These are phyloP conservation scores for Archaeoteleia sp. DNA, from an alignment of 2,888 invertebrate species.

Conservation along the genomic window DNA sequence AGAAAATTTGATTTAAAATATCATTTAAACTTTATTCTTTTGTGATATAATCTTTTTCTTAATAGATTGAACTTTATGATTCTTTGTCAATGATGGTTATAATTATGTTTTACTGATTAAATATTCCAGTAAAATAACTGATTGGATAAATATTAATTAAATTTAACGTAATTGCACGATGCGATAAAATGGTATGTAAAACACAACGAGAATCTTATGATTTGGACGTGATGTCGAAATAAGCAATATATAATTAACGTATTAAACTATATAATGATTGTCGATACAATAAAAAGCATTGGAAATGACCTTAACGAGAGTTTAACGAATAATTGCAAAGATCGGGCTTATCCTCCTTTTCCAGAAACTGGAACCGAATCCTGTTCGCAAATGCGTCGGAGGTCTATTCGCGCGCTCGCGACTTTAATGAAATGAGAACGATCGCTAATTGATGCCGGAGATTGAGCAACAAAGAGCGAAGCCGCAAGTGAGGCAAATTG, in stretches of 20 bases:
- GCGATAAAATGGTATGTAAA: slow-evolving; percentile 4
- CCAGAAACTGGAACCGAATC: slow-evolving; percentile 8
- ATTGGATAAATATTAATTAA: slow-evolving; percentile 22
- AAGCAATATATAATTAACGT: slow-evolving; percentile 3
- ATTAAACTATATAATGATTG: neutral
- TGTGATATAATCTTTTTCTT: too few species aligned
- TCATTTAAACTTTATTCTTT: too few species aligned
- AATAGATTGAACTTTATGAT: too few species aligned
- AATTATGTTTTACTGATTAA: too few species aligned
- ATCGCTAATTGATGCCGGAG: slow-evolving; percentile 57
- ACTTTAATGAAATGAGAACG: slow-evolving; percentile 57
- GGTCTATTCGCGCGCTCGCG: slow-evolving; percentile 14
- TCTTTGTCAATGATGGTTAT: too few species aligned
- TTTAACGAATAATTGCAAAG: slow-evolving; percentile 13
- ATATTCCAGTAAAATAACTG: too few species aligned
- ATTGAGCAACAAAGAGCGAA: slow-evolving; percentile 60
- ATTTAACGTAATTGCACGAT: slow-evolving; percentile 7
- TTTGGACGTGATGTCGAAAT: slow-evolving; percentile 10
- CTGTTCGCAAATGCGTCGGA: neutral
- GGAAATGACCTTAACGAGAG: slow-evolving; percentile 13
- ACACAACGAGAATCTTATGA: slow-evolving; percentile 10
- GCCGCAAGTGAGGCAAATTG: slow-evolving; percentile 37
- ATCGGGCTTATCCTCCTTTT: slow-evolving; percentile 3
- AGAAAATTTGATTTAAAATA: too few species aligned
- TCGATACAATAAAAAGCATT: neutral